Evolutionary conservation across 1,140 invertebrate species (phyloP).

Genomic region (Aphis gossypii): DNA sequence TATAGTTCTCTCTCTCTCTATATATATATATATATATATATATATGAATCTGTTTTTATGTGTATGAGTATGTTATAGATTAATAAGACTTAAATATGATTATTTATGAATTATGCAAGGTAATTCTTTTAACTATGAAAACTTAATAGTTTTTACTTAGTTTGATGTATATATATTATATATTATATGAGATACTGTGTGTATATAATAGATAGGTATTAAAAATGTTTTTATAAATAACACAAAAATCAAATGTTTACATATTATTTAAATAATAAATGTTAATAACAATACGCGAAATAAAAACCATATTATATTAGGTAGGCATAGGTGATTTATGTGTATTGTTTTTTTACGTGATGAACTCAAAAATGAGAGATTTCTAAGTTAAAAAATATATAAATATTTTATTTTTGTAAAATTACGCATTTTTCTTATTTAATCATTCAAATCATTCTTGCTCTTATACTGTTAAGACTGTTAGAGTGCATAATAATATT

Average conservation of each 20-base stretch:
- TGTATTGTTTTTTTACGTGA: background rate
- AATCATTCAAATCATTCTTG: background rate
- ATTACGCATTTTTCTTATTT: background rate
- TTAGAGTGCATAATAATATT: background rate
- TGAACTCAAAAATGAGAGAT: background rate
- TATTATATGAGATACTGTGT: background rate
- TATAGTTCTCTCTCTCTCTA: no score
- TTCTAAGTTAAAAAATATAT: background rate
- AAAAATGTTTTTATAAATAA: no score
- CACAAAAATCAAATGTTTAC: no score
- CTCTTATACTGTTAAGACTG: no score
- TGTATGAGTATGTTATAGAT: background rate
- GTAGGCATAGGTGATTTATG: background rate
- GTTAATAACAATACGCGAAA: background rate
- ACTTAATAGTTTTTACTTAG: background rate
- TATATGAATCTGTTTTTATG: background rate
- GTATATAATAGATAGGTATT: background rate
- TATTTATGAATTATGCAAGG: no score
- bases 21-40: background rate
- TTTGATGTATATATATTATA: no score
- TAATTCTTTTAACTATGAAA: no score
- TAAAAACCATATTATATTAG: background rate
- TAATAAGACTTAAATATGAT: background rate
- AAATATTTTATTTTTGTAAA: background rate
- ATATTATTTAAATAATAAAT: background rate